Evolutionary conservation across 2,797 vertebrate species (phyloP), one percentile per base, ranked within the genome.

Genomic region (Anabacerthia variegaticeps): DNA sequence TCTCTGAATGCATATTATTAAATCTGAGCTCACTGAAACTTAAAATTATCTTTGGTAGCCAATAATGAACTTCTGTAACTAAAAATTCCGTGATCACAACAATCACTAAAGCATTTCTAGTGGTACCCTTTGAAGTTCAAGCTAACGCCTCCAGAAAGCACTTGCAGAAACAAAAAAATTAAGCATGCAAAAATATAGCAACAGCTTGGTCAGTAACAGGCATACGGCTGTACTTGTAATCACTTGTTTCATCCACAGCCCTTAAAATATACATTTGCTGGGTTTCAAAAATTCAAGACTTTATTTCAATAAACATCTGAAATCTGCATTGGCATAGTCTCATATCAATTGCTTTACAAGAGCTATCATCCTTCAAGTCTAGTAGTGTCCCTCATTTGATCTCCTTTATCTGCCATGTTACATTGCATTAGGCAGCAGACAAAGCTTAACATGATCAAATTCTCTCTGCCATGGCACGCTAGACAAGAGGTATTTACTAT

Each of bases 381-480:
- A 80, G 95, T 7, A 20, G 54, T 92, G 89, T 76, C 93, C 91
- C 28, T 14, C 72, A 63, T 85, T 75, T 96, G 96, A 97, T 96
- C 93, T 88, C 96, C 96, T 96, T 94, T 93, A 88, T 93, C 93
- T 93, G 85, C 88, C 51, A 58, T 52, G 93, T 85, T 96, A 87
- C 95, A 85, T 71, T 80, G 95, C 90, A 96, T 97, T 97, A 97
- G 92, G 95, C 66, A 97, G 94, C 90, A 96, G 84, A 97, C 36
- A 86, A 96, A 95, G 95, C 95, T 77, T 94, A 92, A 88, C 90
- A 62, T 16, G 23, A 95, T 41, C 61, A 75, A 83, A 95, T 84
- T 95, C 12, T 2, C 19, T 44, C 76, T 83, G 73, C 66, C 61
- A 52, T 49, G 15, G 73, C 77, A 81, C 3, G 4, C 49, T 71